phyloP scores from a whole-genome alignment of 2,888 invertebrate species.

The Chromoteleia sp. region DNA sequence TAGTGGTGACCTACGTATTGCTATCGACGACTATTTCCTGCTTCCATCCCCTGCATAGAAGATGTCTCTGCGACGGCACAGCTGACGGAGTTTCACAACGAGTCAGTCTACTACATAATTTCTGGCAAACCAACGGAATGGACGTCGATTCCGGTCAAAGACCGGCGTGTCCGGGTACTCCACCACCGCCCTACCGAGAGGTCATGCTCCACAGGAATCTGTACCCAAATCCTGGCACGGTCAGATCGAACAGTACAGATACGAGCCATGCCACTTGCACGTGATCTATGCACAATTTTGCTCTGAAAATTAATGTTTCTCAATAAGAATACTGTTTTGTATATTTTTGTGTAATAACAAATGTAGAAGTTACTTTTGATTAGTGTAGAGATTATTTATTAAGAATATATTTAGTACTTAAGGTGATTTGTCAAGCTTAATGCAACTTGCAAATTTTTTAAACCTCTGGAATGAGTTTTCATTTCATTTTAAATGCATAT shows the following conservation, averaged over 20 bases:
- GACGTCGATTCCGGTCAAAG: conserved; percentile 56
- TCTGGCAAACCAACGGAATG: conserved; percentile 70
- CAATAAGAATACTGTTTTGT: conserved; percentile 3
- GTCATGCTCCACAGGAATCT: conserved; percentile 77
- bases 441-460: background rate
- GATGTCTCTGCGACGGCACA: conserved; percentile 45
- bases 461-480: background rate
- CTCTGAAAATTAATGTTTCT: conserved; percentile 40
- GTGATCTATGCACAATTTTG: conserved; percentile 47
- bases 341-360: conserved; percentile 9
- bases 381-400: conserved; percentile 6
- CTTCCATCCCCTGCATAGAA: conserved; percentile 67
- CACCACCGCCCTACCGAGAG: conserved; percentile 82
- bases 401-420: conserved; percentile 21
- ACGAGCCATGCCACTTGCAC: conserved; percentile 31
- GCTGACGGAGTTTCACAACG: conserved; percentile 72
- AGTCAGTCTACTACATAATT: conserved; percentile 75
- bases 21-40: conserved; percentile 72
- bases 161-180: conserved; percentile 79
- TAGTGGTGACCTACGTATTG: conserved; percentile 78
- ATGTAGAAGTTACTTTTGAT: background rate
- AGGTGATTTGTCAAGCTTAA: background rate
- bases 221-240: conserved; percentile 64
- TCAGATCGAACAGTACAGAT: conserved; percentile 10
- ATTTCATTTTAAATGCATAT: too few species aligned